Evolutionary conservation across 2,888 invertebrate species (phyloP), one percentile per base, ranked within the genome.

Genomic region (Troglohyphantes excavatus): DNA sequence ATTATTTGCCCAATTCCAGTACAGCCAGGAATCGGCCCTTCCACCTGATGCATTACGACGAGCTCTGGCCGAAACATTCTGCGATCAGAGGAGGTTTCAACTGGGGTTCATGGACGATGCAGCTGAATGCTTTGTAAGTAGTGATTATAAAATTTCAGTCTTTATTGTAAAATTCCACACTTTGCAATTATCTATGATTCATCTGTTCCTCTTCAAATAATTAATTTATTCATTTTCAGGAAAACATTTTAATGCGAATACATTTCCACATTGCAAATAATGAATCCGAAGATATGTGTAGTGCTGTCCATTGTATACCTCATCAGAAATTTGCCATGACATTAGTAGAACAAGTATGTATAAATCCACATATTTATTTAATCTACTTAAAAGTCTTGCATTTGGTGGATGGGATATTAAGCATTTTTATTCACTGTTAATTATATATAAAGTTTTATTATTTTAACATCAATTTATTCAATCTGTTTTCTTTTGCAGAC

Each of bases 271-370:
- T 98, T 85, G 95, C 95, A 68, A 94, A 95, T 17, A 95, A 95
- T 23, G 96, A 96, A 91, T 96, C 97, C 59, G 97, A 98, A 93
- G 98, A 98, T 93, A 96, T 96, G 93, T 98, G 98, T 94, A 96
- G 96, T 91, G 97, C 97, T 0, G 53, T 81, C 9, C 97, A 98
- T 93, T 98, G 98, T 94, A 97, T 98, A 92, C 97, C 98, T 3
- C 98, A 98, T 94, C 96, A 97, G 93, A 97, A 98, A 93, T 98
- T 98, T 94, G 97, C 98, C 91, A 98, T 98, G 98, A 97, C 97
- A 92, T 95, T 98, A 91, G 97, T 98, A 89, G 98, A 98, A 94
- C 94, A 94, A 93, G 94, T 94, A 92, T 90, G 79, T 29, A 61
- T 23, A 33, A 17, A 26, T 65, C 5, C 53, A n/a, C 53, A 39